Conservation (phyloP, 2,888 invertebrate genomes). For the Oscheius sp. region DNA sequence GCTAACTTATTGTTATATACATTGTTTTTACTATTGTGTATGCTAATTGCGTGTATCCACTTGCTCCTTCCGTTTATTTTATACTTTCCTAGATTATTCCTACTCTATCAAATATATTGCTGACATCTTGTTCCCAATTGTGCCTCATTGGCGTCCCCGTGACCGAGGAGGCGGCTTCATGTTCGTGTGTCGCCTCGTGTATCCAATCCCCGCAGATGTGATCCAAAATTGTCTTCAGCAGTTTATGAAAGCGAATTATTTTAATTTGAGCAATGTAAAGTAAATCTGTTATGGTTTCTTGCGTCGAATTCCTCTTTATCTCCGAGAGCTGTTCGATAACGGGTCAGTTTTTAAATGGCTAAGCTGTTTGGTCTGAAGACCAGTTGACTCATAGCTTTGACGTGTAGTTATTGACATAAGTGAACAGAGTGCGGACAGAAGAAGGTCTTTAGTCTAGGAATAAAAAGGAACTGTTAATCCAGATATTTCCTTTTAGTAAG, state of each 20-base stretch:
- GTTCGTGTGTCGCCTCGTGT: conserved; percentile 22
- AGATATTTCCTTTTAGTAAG: too few relatives aligned
- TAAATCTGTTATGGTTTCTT: background rate
- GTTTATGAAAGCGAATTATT: conserved; percentile 11
- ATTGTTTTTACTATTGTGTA: conserved; percentile 28
- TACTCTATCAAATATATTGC: conserved; percentile 16
- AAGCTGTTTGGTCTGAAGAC: too few relatives aligned
- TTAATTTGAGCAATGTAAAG: conserved; percentile 11
- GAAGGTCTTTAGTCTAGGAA: too few relatives aligned
- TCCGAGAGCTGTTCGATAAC: background rate
- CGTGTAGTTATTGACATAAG: too few relatives aligned
- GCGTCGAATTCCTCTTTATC: background rate
- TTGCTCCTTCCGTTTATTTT: conserved; percentile 21
- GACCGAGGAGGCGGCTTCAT: conserved; percentile 7
- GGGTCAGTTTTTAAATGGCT: background rate
- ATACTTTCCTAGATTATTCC: conserved; percentile 12
- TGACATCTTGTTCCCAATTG: conserved; percentile 14
- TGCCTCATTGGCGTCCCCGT: conserved; percentile 22
- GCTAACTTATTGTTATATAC: conserved; percentile 27
- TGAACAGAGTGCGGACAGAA: too few relatives aligned
- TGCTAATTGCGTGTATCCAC: conserved; percentile 33
- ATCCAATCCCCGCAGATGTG: conserved; percentile 20
- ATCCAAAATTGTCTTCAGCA: conserved; percentile 11
- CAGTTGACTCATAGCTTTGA: too few relatives aligned
- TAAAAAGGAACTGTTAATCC: too few relatives aligned